Conservation (phyloP, 2,888 invertebrate genomes). For the Tipula lateralis region DNA sequence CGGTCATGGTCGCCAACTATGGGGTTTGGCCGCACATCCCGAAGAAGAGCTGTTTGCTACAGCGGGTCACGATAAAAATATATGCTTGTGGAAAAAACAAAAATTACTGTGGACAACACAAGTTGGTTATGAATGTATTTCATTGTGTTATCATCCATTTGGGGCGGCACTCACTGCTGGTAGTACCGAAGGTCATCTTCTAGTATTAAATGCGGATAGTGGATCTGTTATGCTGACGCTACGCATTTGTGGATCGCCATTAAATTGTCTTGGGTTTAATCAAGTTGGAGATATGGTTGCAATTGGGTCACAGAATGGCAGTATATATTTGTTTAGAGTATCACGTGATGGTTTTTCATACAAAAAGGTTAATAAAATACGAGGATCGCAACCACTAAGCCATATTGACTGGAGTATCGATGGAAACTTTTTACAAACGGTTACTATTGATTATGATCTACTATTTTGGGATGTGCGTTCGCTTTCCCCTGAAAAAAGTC, state of each 20-base stretch:
- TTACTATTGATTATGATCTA: conserved; percentile 83
- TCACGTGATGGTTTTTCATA: conserved; percentile 86
- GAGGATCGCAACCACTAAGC: conserved; percentile 77
- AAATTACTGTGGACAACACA: conserved; percentile 82
- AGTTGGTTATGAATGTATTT: conserved; percentile 84
- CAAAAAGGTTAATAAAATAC: conserved; percentile 82
- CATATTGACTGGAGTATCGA: conserved; percentile 91
- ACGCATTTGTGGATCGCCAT: conserved; percentile 79
- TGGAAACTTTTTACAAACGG: conserved; percentile 80
- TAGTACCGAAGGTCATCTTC: conserved; percentile 81
- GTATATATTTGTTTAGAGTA: conserved; percentile 73
- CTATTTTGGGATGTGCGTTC: conserved; percentile 90
- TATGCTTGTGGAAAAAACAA: conserved; percentile 85
- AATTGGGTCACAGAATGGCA: conserved; percentile 85
- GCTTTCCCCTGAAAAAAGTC: conserved; percentile 79
- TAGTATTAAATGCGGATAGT: conserved; percentile 79
- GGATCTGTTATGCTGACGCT: conserved; percentile 81
- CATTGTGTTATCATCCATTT: conserved; percentile 80
- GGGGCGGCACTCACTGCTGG: conserved; percentile 84
- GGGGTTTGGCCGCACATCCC: conserved; percentile 85
- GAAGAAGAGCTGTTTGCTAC: conserved; percentile 88
- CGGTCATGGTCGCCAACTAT: conserved; percentile 81
- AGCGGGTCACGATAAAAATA: conserved; percentile 85
- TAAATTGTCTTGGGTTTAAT: conserved; percentile 82
- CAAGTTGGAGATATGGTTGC: conserved; percentile 84